A percentile compares a stretch with the other conserved stretches of the same genome.
These are phyloP conservation scores for Pachycephus smyrnensis DNA, from an alignment of 2,888 invertebrate species.

Conservation along the genomic window DNA sequence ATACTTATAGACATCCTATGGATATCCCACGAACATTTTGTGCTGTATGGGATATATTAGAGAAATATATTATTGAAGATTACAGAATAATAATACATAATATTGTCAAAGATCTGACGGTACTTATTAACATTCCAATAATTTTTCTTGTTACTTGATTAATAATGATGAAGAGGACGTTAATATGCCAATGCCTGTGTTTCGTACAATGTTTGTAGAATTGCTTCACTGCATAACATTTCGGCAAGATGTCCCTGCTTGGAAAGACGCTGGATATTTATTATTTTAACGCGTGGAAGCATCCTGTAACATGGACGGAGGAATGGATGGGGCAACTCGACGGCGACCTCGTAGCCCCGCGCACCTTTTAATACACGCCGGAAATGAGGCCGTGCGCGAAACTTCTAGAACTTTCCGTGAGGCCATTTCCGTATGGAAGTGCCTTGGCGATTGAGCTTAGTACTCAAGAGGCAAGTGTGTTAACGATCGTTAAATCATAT, in stretches of 20 bases:
- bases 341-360: slow-evolving; percentile 44
- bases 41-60: not conserved
- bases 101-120: not conserved
- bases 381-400: slow-evolving; percentile 54
- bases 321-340: slow-evolving; percentile 36
- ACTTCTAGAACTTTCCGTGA: slow-evolving; percentile 58
- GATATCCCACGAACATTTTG: not conserved
- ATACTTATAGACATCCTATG: not conserved
- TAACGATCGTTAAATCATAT: not conserved
- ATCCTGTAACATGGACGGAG: slow-evolving; percentile 51
- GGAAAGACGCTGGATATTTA: slow-evolving; percentile 3
- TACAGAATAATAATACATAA: not conserved
- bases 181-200: not conserved
- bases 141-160: not conserved
- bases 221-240: not conserved
- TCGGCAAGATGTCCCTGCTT: not conserved
- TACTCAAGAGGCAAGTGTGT: not conserved
- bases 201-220: not conserved
- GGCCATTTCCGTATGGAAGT: slow-evolving; percentile 11
- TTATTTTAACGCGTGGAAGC: slow-evolving; percentile 20
- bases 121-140: not conserved
- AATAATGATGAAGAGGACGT: not conserved
- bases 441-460: not conserved
- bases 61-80: not conserved
- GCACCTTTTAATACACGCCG: slow-evolving; percentile 58